Evolutionary conservation across 2,888 invertebrate species (phyloP), one percentile per base, ranked within the genome.

Genomic region (Muscina levida): DNA sequence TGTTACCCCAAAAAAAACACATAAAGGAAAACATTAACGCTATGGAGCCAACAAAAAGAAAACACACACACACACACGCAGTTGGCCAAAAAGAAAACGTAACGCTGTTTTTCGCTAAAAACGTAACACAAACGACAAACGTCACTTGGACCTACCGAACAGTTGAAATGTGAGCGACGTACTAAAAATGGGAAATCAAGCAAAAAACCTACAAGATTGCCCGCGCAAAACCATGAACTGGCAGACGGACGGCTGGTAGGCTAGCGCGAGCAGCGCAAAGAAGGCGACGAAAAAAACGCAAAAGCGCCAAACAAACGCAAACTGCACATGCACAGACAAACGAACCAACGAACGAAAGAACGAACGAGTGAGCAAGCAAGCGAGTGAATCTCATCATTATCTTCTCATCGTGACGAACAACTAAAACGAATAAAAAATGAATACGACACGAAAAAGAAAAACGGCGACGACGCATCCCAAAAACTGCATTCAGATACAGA

Each of bases 81-180:
- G 13, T 24, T 24, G 57, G 75, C 53, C 72, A 75, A 26, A 42
- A 62, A 51, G 15, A 51, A 46, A 26, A 71, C 42, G 42, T 37
- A 62, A 48, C 44, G 51, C 17, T 15, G n/a, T n/a, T n/a, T n/a
- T n/a, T 10, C 19, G 39, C n/a, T n/a, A 74, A 44, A 56, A 53
- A 65, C 75, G 26, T 66, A 66, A 72, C 48, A 31, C 31, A 62
- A 68, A 62, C 48, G 26, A 59, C 13, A 48, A 53, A 72, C 68
- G 78, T 57, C 65, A 76, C 79, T 83, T 84, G 86, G 85, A 86
- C 86, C 86, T 86, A 84, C 87, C 86, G 87, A 87, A 87, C 87
- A 86, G 87, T 85, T 87, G 87, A 86, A 87, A 86, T 87, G 86
- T 86, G 85, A 86, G 85, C 87, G 85, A 85, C 85, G 85, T 86